Conservation (phyloP, 1,140 invertebrate species). For the Neotoxoptera formosana region DNA sequence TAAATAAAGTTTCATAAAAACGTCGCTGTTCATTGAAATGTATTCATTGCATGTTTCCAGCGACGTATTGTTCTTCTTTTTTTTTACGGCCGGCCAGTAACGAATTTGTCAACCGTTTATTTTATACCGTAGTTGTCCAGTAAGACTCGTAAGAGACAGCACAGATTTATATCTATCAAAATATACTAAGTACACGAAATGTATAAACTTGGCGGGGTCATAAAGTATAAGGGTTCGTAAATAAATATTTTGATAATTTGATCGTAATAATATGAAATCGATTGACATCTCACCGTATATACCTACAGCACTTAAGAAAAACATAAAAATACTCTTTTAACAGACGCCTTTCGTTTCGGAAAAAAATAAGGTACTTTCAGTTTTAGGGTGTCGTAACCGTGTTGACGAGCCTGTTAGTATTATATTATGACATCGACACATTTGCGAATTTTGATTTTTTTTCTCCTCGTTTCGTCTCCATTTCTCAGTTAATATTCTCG, state of each 20-base stretch:
- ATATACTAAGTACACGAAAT: no score
- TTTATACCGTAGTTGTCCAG: no score
- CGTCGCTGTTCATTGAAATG: neutral
- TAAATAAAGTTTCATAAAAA: slow-evolving; percentile 1
- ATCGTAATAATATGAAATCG: neutral
- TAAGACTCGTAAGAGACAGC: no score
- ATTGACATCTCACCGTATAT: neutral
- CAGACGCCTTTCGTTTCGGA: neutral
- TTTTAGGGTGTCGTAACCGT: no score
- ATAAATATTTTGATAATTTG: neutral
- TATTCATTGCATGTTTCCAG: neutral
- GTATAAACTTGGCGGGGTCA: no score
- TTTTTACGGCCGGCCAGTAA: neutral
- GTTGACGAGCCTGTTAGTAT: neutral
- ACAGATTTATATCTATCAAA: no score
- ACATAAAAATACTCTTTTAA: neutral
- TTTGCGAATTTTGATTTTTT: neutral
- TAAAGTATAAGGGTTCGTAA: no score
- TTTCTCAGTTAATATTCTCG: neutral
- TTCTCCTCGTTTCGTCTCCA: neutral
- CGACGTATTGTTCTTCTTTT: neutral
- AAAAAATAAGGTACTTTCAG: neutral
- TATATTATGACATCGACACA: neutral
- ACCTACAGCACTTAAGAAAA: neutral
- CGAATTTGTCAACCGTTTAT: neutral